phyloP scores from a whole-genome alignment of 2,113 vertebrate species.

The Oplegnathus fasciatus region DNA sequence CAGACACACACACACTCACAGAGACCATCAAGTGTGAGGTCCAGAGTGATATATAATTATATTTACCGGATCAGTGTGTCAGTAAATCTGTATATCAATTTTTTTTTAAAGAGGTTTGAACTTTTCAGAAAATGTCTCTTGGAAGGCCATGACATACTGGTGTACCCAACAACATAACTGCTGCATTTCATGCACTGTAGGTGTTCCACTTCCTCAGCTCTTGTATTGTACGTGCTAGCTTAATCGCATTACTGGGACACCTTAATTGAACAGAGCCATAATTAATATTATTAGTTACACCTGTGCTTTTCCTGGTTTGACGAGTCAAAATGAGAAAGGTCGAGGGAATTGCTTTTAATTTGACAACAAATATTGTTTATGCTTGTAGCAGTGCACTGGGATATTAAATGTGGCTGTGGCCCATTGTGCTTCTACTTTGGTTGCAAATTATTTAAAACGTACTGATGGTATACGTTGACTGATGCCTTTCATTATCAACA shows the following conservation, averaged over 20 bases:
- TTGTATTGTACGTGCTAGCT: not conserved
- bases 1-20: not conserved
- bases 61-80: not conserved
- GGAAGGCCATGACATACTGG: not conserved
- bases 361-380: not conserved
- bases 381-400: not conserved
- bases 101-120: not conserved
- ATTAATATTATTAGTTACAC: conserved; percentile 27
- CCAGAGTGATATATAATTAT: not conserved
- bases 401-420: not conserved
- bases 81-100: not conserved
- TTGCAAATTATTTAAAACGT: not conserved
- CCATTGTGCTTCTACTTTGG: not conserved
- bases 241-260: not conserved
- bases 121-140: not conserved
- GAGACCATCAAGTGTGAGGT: too few relatives aligned
- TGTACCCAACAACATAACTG: not conserved
- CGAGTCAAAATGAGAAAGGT: conserved; percentile 7
- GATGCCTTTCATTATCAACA: conserved; percentile 40
- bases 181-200: not conserved
- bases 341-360: not conserved
- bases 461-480: conserved; percentile 15
- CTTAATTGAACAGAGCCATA: not conserved
- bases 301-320: not conserved
- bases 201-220: not conserved